Base-by-base conservation (phyloP, 2,888 invertebrate species). In the Thereva unica region DNA sequence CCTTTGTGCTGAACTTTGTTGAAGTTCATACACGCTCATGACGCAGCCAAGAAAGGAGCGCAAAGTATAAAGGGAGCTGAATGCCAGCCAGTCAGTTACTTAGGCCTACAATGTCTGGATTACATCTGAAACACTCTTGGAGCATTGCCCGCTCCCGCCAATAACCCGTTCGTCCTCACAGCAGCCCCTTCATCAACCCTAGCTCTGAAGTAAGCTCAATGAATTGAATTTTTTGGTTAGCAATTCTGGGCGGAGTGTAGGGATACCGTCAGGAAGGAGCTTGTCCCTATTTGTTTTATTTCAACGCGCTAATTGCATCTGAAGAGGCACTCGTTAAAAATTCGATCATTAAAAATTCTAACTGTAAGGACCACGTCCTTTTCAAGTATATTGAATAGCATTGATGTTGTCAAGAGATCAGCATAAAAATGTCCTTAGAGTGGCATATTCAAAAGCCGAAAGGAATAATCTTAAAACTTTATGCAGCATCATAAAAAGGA, bases 301-400 rank as follows among this genome's bases (percentile, higher is more conserved):
- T 64, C 64, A 47, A 41, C 54, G 34, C 47, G 37, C 47, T 64
- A 54, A 64, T 64, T 64, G 64, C 54, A 12, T 23, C 47, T 45
- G 61, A 61, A 50, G 41, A 9, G 61, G 50, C 61, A 61, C 23
- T 61, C 61, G 61, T 61, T 61, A 61, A 50, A 50, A 61, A 40
- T 61, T 50, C 10, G 42, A 37, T 40, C 64, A 64, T 64, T 54
- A 55, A 55, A 64, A 64, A 54, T 47, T 54, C 64, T 54, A 54
- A 52, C 38, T 47, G 64, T 12, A 54, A 50, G 49, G 38, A 42
- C 50, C 23, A 23, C 23, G 23, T 23, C 23, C 23, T 23, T 41
- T 61, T 61, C 50, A 61, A 61, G 50, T 40, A 50, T 50, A 61
- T 61, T 61, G 61, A 61, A 61, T 61, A 38, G 61, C 49, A 41